A percentile compares a stretch with the other conserved stretches of the same genome.
These are phyloP conservation scores for Scrobipalpa atriplicella DNA, from an alignment of 2,888 invertebrate genomes.

Conservation along the genomic window DNA sequence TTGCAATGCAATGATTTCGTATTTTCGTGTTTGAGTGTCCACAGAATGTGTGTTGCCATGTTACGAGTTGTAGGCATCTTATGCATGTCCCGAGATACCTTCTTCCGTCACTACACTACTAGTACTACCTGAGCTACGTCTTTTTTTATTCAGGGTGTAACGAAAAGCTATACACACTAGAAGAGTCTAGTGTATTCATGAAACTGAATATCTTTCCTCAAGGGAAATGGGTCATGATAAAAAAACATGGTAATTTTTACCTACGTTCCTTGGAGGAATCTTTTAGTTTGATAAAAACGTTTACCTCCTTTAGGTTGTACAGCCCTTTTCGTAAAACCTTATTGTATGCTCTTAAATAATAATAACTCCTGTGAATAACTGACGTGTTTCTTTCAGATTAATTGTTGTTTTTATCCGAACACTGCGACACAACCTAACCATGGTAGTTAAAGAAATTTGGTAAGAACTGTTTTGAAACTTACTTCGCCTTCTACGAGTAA, in stretches of 20 bases:
- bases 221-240: neutral
- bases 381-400: conserved; percentile 46
- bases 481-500: conserved; percentile 4
- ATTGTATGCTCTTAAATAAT: conserved; percentile 42
- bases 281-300: neutral
- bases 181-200: neutral
- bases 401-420: conserved; percentile 35
- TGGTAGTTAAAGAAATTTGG: conserved; percentile 29
- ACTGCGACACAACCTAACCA: conserved; percentile 34
- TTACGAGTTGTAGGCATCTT: conserved; percentile 71
- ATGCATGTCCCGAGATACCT: conserved; percentile 54
- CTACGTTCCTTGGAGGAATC: neutral
- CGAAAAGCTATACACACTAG: neutral
- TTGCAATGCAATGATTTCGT: conserved; percentile 28
- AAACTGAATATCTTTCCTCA: neutral
- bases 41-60: conserved; percentile 77
- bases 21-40: conserved; percentile 71
- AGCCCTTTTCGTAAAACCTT: neutral
- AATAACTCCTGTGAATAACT: conserved; percentile 75
- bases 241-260: neutral
- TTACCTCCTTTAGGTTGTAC: neutral
- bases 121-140: neutral
- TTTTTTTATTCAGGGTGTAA: neutral
- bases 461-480: conserved; percentile 33
- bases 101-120: conserved; percentile 29